Evolutionary conservation across 2,888 invertebrate genomes (phyloP).

Genomic region (Tachina fera): DNA sequence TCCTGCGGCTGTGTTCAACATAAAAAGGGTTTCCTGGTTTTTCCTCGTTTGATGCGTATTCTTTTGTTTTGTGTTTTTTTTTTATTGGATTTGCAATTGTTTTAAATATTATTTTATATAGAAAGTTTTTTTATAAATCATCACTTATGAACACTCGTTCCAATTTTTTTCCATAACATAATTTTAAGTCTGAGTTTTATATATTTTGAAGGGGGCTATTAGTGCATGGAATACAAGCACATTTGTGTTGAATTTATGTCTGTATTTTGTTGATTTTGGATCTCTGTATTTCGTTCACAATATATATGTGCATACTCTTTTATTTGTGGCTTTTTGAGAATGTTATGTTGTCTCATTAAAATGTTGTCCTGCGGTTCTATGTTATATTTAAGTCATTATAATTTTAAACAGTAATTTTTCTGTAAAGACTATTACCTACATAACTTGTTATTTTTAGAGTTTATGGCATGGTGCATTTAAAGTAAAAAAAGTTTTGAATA

Average conservation of each 20-base stretch:
- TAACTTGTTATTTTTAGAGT: constrained; percentile 28
- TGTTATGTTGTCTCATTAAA: constrained; percentile 52
- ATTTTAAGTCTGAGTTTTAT: background rate
- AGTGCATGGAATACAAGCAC: background rate
- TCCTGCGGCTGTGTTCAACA: constrained; percentile 73
- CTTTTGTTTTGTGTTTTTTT: constrained; percentile 9
- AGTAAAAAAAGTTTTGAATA: background rate
- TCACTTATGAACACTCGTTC: constrained; percentile 35
- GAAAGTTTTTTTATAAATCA: constrained; percentile 41
- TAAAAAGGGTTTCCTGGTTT: constrained; percentile 61
- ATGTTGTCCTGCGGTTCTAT: constrained; percentile 50
- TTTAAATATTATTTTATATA: constrained; percentile 23
- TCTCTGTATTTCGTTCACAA: background rate
- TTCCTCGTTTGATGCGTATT: background rate
- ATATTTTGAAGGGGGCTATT: background rate
- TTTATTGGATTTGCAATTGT: constrained; percentile 24
- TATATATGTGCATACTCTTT: constrained; percentile 11
- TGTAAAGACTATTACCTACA: constrained; percentile 5
- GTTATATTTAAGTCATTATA: constrained; percentile 48
- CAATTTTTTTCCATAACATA: background rate
- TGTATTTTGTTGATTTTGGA: constrained; percentile 45
- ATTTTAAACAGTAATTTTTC: constrained; percentile 38
- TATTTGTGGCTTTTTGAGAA: constrained; percentile 50
- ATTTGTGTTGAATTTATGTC: constrained; percentile 48
- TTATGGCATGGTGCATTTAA: background rate